These are phyloP conservation scores for Nannobrachium achirus DNA, from an alignment of 2,113 vertebrate species.

Conservation along the genomic window DNA sequence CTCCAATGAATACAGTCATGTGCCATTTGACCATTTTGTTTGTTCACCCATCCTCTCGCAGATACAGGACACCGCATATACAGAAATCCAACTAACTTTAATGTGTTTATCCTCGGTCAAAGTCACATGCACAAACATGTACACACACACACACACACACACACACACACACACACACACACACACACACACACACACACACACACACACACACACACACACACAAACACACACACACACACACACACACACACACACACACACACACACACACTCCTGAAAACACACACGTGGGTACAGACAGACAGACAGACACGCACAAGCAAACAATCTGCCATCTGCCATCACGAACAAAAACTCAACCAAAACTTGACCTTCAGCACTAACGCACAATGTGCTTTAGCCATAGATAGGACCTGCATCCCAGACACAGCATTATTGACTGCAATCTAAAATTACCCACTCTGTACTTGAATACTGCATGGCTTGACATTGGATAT, in stretches of 20 bases:
- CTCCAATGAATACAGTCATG: too few species aligned
- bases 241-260: neutral
- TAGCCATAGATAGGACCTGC: slow-evolving; percentile 9
- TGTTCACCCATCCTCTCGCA: too few species aligned
- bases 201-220: slow-evolving; percentile 5
- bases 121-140: too few species aligned
- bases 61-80: too few species aligned
- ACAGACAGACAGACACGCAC: neutral
- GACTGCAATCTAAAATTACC: slow-evolving; percentile 12
- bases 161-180: slow-evolving; percentile 1
- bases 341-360: neutral
- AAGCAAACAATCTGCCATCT: neutral
- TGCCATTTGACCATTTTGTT: too few species aligned
- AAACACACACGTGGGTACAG: slow-evolving; percentile 4
- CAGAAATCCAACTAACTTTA: too few species aligned
- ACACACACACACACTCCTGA: neutral
- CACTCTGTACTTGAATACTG: slow-evolving; percentile 8
- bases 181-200: slow-evolving; percentile 2
- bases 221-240: slow-evolving; percentile 6
- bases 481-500: slow-evolving; percentile 36
- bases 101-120: too few species aligned
- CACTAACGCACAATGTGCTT: slow-evolving; percentile 31
- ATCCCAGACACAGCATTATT: slow-evolving; percentile 19
- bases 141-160: slow-evolving; percentile 8
- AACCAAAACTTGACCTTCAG: slow-evolving; percentile 12